Base-by-base conservation (phyloP, 1,140 invertebrate species). In the Diuraphis noxia region DNA sequence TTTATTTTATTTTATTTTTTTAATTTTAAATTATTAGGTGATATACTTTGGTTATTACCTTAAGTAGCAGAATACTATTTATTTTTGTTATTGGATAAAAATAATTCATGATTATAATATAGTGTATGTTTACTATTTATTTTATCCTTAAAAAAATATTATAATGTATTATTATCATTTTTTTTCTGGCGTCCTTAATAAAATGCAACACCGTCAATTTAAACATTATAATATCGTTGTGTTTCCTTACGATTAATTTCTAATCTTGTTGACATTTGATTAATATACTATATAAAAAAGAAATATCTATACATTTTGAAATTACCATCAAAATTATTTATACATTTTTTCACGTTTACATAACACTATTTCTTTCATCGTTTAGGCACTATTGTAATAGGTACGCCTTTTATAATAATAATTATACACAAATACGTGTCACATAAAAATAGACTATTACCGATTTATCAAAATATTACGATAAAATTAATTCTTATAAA, bases 51-150 rank as follows among this genome's bases (percentile, higher is more conserved):
- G 40, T 84, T 19, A 41, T 84, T 84, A 84, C 43, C 30, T 41
- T 34, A 30, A 84, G 82, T 84, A 84, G 41, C n/a, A 6, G 34
- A 84, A 84, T 84, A 84, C 40, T 84, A 84, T 43, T 84, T 84
- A 84, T 84, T 84, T 84, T 84, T 84, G 82, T 84, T 84, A 84
- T 13, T 43, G 40, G 2, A 43, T 84, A 82, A 84, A 34, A 84
- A 13, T 41, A 84, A 84, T 43, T 13, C 30, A 17, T 84, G 43
- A 84, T 9, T 81, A 38, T 81, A 81, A 40, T 46, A 17, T 46
- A n/a, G n/a, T n/a, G n/a, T n/a, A n/a, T n/a, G n/a, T n/a, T n/a
- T n/a, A n/a, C n/a, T n/a, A n/a, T n/a, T n/a, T n/a, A 46, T 46
- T 17, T 81, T 25, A 40, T 40, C 3, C 36, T 40, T 9, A 81